phyloP scores from a whole-genome alignment of 1,140 invertebrate species.

The Dreissena rostriformis region DNA sequence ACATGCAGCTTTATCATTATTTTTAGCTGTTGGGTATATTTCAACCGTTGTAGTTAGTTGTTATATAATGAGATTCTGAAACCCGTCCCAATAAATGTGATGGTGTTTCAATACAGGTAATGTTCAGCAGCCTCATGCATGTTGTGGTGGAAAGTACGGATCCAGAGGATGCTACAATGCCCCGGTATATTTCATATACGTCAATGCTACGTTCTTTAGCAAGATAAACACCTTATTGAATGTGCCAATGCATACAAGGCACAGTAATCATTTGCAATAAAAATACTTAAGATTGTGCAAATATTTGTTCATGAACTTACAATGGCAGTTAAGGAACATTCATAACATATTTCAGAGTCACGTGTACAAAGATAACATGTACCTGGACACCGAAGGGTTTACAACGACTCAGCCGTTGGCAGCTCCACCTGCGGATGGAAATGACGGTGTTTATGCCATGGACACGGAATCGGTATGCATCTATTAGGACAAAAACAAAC shows the following conservation, averaged over 20 bases:
- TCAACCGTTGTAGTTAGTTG: too few species aligned
- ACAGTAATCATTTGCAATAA: too few species aligned
- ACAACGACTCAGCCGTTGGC: neutral
- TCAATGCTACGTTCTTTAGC: neutral
- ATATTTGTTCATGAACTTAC: too few species aligned
- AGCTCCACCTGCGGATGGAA: neutral
- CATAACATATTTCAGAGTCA: constrained; percentile 5
- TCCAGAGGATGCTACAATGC: constrained; percentile 15
- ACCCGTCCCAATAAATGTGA: neutral
- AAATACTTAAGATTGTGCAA: too few species aligned
- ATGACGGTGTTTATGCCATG: constrained; percentile 29
- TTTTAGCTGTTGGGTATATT: too few species aligned
- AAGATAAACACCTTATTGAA: too few species aligned
- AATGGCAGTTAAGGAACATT: too few species aligned
- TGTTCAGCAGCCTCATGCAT: constrained; percentile 23
- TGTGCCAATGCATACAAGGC: too few species aligned
- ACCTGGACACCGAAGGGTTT: constrained; percentile 26
- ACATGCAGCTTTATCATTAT: neutral
- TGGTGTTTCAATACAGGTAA: neutral
- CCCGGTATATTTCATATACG: constrained; percentile 1
- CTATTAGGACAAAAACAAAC: too few species aligned
- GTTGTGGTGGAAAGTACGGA: constrained; percentile 10
- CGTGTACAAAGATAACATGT: constrained; percentile 39
- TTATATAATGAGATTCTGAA: neutral
- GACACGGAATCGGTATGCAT: constrained; percentile 41